Percentiles rank a stretch among this genome's conserved stretches.
These are phyloP conservation scores for Henricia sp. DNA, from an alignment of 53 echinoderm and acorn worm genomes.

Conservation along the genomic window DNA sequence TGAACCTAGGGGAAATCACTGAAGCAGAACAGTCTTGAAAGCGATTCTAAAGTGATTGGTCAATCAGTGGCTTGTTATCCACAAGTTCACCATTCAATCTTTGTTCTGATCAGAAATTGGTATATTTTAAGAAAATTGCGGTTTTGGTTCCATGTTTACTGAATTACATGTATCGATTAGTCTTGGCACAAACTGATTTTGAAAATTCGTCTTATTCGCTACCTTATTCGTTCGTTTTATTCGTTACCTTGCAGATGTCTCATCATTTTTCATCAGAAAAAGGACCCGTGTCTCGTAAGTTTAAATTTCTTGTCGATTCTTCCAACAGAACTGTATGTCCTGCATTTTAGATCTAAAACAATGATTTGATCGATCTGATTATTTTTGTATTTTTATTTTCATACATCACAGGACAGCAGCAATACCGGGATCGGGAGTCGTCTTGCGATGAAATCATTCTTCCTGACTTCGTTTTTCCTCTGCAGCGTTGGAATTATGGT, in stretches of 20 bases:
- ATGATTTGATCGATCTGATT: not conserved
- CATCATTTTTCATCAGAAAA: slow-evolving; percentile 67
- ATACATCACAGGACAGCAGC: slow-evolving; percentile 32
- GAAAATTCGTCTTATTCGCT: too few relatives aligned
- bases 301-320: not conserved
- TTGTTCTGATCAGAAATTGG: too few relatives aligned
- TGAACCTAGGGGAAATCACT: too few relatives aligned
- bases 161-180: too few relatives aligned
- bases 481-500: slow-evolving; percentile 48
- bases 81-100: too few relatives aligned
- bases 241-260: slow-evolving; percentile 40
- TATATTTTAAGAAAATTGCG: too few relatives aligned
- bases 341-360: not conserved
- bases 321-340: not conserved
- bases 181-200: too few relatives aligned
- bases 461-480: slow-evolving; percentile 25
- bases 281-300: slow-evolving; percentile 68
- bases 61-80: too few relatives aligned
- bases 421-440: slow-evolving; percentile 21
- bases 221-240: not conserved
- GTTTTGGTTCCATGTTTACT: too few relatives aligned
- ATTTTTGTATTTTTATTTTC: not conserved
- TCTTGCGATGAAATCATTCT: slow-evolving; percentile 54
- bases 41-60: too few relatives aligned
- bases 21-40: too few relatives aligned